These are phyloP conservation scores for Biston betularia DNA, from an alignment of 2,888 invertebrate species.

Conservation along the genomic window DNA sequence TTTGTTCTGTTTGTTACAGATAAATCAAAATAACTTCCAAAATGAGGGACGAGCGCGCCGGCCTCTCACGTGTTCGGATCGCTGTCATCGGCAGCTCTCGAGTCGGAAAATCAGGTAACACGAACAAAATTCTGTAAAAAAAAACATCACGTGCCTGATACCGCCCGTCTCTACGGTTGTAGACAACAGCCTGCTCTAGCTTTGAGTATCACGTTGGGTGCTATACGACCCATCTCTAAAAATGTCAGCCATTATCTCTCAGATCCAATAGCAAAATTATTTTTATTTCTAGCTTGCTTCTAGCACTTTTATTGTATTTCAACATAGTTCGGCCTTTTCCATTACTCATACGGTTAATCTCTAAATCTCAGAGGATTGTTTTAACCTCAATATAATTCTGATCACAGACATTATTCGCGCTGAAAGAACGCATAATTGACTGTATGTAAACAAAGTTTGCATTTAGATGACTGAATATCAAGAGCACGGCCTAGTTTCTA, in stretches of 20 bases:
- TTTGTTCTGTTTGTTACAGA: conserved; percentile 66
- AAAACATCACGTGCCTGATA: conserved; percentile 13
- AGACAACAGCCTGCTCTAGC: background rate
- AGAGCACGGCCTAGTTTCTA: conserved; percentile 53
- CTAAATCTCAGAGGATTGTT: conserved; percentile 31
- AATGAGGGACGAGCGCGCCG: conserved; percentile 87
- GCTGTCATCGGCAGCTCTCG: conserved; percentile 92
- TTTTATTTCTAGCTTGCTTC: conserved; percentile 10
- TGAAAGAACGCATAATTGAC: conserved; percentile 40
- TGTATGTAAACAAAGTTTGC: conserved; percentile 46
- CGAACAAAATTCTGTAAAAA: conserved; percentile 23
- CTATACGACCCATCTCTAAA: conserved; percentile 21
- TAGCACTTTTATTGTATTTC: conserved; percentile 19
- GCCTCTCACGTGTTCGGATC: conserved; percentile 89
- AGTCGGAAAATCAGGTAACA: conserved; percentile 93
- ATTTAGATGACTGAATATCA: conserved; percentile 46
- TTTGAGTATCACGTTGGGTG: background rate
- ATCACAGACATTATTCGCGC: conserved; percentile 33
- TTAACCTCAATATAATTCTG: conserved; percentile 35
- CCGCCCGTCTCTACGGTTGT: background rate
- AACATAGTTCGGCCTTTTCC: conserved; percentile 20
- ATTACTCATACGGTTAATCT: conserved; percentile 28
- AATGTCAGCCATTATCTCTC: conserved; percentile 8
- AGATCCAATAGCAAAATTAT: conserved; percentile 19
- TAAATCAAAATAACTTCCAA: conserved; percentile 49